phyloP scores from a whole-genome alignment of 1,140 invertebrate species.

The Drosophila obscura region DNA sequence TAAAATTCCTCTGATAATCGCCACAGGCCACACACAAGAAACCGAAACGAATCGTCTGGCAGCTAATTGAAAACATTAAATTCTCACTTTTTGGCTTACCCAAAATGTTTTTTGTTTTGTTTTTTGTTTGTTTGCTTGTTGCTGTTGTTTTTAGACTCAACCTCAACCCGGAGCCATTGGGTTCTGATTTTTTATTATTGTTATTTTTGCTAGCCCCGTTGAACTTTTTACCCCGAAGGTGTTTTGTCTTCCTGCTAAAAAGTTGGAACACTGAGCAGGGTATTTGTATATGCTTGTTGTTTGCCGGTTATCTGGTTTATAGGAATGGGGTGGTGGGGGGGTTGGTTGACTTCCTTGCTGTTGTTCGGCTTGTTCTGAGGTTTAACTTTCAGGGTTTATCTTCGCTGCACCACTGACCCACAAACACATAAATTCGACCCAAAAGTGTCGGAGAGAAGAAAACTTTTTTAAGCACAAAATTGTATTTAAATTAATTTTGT shows the following conservation, averaged over 20 bases:
- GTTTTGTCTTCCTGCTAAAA: constrained; percentile 45
- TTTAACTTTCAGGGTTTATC: constrained; percentile 61
- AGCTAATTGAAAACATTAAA: constrained; percentile 73
- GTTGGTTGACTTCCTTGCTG: constrained; percentile 2
- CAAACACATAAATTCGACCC: constrained; percentile 62
- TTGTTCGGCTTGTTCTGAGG: constrained; percentile 36
- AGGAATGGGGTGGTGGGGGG: constrained; percentile 4
- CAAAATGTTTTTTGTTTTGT: no score
- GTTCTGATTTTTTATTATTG: constrained; percentile 57
- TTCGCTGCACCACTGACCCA: constrained; percentile 55
- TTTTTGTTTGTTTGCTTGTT: no score
- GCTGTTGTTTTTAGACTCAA: constrained; percentile 10
- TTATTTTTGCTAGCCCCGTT: constrained; percentile 43
- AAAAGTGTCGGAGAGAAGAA: background rate
- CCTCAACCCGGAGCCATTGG: constrained; percentile 27
- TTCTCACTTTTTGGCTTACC: constrained; percentile 46
- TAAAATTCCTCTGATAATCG: constrained; percentile 1
- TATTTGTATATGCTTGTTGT: constrained; percentile 37
- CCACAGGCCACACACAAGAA: no score
- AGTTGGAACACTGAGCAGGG: constrained; percentile 34
- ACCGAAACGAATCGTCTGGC: constrained; percentile 19
- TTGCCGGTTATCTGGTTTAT: constrained; percentile 45
- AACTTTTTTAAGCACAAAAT: constrained; percentile 35
- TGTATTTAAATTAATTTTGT: constrained; percentile 14
- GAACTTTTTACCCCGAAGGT: constrained; percentile 38